Conservation (phyloP, 30 jellyfish, hydroid and myxozoan genomes). For the Aurelia aurita region DNA sequence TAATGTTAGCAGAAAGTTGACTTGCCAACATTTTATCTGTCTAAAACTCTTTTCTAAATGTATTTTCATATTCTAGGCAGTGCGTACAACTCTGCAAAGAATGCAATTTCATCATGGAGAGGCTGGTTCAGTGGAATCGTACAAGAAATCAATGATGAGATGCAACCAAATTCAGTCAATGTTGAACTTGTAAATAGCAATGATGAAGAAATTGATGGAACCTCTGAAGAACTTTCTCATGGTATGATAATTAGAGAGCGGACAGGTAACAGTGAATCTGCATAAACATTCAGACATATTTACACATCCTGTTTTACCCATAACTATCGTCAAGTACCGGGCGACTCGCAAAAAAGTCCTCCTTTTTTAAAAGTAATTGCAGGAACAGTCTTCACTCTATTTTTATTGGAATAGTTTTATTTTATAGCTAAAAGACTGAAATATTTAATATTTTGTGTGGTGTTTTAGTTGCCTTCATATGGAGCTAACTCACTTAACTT, state of each 20-base stretch:
- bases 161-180: conserved; percentile 39
- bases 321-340: too few species aligned
- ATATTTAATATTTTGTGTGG: too few species aligned
- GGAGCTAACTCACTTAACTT: too few species aligned
- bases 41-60: too few species aligned
- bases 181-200: conserved; percentile 65
- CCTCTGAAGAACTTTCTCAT: conserved; percentile 55
- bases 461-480: too few species aligned
- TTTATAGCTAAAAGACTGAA: too few species aligned
- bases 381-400: too few species aligned
- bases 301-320: not conserved
- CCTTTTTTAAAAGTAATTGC: too few species aligned
- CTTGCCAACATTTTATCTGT: too few species aligned
- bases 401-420: too few species aligned
- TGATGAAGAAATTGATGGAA: conserved; percentile 39
- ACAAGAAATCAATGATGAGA: conserved; percentile 87
- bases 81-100: conserved; percentile 85
- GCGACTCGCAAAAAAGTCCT: too few species aligned
- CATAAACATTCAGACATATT: not conserved
- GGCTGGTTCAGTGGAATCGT: conserved; percentile 90
- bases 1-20: too few species aligned
- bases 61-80: conserved; percentile 45
- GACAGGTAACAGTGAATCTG: conserved; percentile 31
- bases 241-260: conserved; percentile 79
- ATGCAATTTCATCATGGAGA: conserved; percentile 78